Evolutionary conservation across 2,113 vertebrate genomes (phyloP).

Genomic region (Labeo rohita): DNA sequence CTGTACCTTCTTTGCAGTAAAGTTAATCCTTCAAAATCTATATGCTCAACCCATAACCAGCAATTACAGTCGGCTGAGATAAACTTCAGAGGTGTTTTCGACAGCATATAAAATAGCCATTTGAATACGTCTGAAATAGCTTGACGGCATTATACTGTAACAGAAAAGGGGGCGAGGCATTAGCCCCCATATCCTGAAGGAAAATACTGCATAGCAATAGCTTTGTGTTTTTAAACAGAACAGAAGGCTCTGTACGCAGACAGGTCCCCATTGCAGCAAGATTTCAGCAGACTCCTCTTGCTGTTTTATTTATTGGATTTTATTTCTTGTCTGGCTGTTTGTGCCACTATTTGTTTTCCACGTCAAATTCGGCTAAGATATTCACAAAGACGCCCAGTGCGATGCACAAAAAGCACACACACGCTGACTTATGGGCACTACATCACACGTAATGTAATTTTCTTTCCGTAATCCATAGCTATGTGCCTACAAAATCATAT

Average conservation of each 20-base stretch:
- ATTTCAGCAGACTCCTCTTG: conserved; percentile 41
- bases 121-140: not conserved
- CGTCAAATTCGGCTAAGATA: conserved; percentile 40
- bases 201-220: not conserved
- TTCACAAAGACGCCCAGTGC: conserved; percentile 34
- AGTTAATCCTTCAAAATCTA: conserved; percentile 39
- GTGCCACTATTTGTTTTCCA: conserved; percentile 41
- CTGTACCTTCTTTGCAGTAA: conserved; percentile 49
- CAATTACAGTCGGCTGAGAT: conserved; percentile 34
- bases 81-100: conserved; percentile 14
- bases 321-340: conserved; percentile 37
- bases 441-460: conserved; percentile 6
- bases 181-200: not conserved
- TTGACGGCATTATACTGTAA: conserved; percentile 2
- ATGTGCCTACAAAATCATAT: conserved; percentile 21
- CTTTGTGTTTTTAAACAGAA: conserved; percentile 27
- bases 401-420: conserved; percentile 15
- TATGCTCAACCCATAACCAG: conserved; percentile 43
- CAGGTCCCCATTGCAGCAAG: conserved; percentile 27
- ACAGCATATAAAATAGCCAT: conserved; percentile 9
- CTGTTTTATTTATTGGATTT: conserved; percentile 54
- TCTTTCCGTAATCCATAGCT: conserved; percentile 19
- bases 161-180: not conserved
- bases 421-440: conserved; percentile 6
- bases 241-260: not conserved